These are phyloP conservation scores for Perca flavescens DNA, from an alignment of 2,113 vertebrate species.

Conservation along the genomic window DNA sequence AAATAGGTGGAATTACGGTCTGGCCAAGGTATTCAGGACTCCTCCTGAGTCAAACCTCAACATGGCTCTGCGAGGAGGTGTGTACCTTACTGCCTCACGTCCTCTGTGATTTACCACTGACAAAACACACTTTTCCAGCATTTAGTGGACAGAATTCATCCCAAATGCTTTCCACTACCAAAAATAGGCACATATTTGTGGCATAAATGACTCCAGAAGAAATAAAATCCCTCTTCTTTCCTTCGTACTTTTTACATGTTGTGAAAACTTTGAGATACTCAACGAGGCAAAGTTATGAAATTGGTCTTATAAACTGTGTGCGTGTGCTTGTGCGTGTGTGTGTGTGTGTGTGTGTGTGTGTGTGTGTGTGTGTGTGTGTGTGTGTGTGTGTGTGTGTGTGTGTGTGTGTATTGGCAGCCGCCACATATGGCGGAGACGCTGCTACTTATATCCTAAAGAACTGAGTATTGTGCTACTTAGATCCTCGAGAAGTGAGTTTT, in stretches of 20 bases:
- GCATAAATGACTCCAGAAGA: conserved; percentile 35
- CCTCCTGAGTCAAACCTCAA: conserved; percentile 71
- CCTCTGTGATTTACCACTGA: conserved; percentile 69
- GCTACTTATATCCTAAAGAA: too few species aligned
- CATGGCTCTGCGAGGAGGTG: conserved; percentile 69
- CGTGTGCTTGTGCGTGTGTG: too few species aligned
- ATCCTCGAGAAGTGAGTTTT: too few species aligned
- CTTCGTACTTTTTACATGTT: not conserved
- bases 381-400: too few species aligned
- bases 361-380: too few species aligned
- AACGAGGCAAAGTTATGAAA: conserved; percentile 4
- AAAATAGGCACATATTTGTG: conserved; percentile 58
- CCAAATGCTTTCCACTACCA: conserved; percentile 41
- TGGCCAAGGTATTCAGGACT: conserved; percentile 72
- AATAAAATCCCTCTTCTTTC: conserved; percentile 29
- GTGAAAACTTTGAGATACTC: not conserved
- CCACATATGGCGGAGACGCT: too few species aligned
- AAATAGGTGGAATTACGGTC: conserved; percentile 74
- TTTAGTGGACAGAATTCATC: conserved; percentile 28
- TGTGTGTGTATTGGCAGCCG: too few species aligned
- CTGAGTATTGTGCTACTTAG: too few species aligned
- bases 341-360: too few species aligned
- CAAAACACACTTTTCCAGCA: conserved; percentile 70
- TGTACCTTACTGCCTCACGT: conserved; percentile 67
- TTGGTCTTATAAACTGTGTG: not conserved